A percentile compares a stretch with the other conserved stretches of the same genome.
phyloP scores from a whole-genome alignment of 1,140 invertebrate genomes.

The Cotesia chilonis region DNA sequence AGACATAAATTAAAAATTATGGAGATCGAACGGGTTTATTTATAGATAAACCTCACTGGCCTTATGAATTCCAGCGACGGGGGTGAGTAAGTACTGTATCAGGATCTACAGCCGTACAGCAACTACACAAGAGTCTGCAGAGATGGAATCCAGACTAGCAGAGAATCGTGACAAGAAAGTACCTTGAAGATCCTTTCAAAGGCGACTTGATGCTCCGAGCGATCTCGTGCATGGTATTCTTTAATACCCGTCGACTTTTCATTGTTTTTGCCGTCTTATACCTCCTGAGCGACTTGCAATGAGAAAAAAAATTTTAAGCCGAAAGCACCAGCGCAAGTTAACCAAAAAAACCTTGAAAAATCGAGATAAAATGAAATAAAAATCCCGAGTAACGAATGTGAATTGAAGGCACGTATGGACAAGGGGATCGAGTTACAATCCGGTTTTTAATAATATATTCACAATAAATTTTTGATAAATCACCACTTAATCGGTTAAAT shows the following conservation, averaged over 20 bases:
- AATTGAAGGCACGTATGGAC: slow-evolving; percentile 32
- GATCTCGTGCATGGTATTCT: slow-evolving; percentile 36
- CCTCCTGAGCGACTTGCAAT: slow-evolving; percentile 10
- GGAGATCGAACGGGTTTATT: slow-evolving; percentile 23
- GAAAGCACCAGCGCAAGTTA: neutral
- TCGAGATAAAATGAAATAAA: slow-evolving; percentile 15
- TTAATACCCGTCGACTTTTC: slow-evolving; percentile 35
- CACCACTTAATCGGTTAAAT: slow-evolving; percentile 5
- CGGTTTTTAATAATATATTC: slow-evolving; percentile 34
- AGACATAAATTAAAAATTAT: neutral
- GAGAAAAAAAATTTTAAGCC: neutral
- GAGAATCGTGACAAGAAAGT: slow-evolving; percentile 36
- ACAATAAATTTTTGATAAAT: slow-evolving; percentile 6
- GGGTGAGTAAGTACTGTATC: slow-evolving; percentile 17
- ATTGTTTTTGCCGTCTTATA: slow-evolving; percentile 33
- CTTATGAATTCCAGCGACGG: slow-evolving; percentile 29
- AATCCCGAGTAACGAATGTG: slow-evolving; percentile 22
- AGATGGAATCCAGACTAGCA: slow-evolving; percentile 14
- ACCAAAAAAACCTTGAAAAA: neutral
- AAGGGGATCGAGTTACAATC: slow-evolving; percentile 31
- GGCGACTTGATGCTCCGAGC: slow-evolving; percentile 31
- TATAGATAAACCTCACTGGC: slow-evolving; percentile 27
- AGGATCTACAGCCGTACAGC: no score
- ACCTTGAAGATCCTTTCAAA: slow-evolving; percentile 42
- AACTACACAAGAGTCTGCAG: no score